Evolutionary conservation across 2,888 invertebrate species (phyloP), one percentile per base, ranked within the genome.

Genomic region (Drosophila anomelani): DNA sequence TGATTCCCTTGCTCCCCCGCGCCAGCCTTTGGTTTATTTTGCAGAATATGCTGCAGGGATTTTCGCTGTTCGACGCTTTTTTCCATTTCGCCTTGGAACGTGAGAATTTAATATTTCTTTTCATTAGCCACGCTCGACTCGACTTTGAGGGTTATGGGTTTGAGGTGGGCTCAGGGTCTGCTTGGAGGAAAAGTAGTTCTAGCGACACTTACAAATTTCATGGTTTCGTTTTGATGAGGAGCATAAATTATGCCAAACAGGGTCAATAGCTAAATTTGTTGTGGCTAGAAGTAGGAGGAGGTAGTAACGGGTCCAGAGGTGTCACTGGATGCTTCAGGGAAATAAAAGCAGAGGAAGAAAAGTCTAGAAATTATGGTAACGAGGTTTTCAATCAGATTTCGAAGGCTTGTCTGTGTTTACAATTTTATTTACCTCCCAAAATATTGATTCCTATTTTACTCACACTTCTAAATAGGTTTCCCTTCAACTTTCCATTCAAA

Each of bases 41-140:
- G 71, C 43, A n/a, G 72, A 73, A 54, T 49, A 49, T 39, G 55
- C 75, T 32, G 66, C 74, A 74, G 72, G 75, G 72, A 56, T 76
- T 76, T 71, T 54, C 61, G 36, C 41, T 60, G 57, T 57, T 69
- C 41, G 56, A 44, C 23, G 63, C 46, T 67, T 54, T 56, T 46
- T 64, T 64, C 72, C 66, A 74, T 75, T 73, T 73, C 34, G 68
- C 75, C 74, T 59, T 73, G 79, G 88, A 86, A 86, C 86, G 86
- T 86, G 86, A 86, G 86, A 86, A 86, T 88, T 86, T 86, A 86
- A 86, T 86, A 89, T 86, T 86, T 85, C 82, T 84, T 89, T 86
- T 86, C 86, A 89, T 85, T 85, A 85, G 85, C 80, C 71, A 81
- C 70, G 84, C 77, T 83, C 62, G 51, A 64, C 20, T 44, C 44